Evolutionary conservation across 2,888 invertebrate species (phyloP), one percentile per base, ranked within the genome.

Genomic region (Orgyia antiqua): DNA sequence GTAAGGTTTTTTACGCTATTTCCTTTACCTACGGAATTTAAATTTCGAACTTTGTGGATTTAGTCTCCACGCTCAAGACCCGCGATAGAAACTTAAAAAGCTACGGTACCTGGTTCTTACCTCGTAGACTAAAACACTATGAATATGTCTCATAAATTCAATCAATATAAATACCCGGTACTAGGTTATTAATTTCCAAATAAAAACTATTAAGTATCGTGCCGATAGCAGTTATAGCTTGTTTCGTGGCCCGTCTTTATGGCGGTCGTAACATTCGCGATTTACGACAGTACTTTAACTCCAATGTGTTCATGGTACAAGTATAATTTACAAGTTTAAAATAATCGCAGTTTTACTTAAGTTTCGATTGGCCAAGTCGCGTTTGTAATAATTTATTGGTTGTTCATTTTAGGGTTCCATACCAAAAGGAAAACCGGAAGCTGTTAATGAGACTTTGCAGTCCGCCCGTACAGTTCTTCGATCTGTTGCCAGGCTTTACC

Each of bases 281-380:
- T 68, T 67, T 68, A 68, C 55, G 46, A 55, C 44, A 33, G 49
- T 64, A 60, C 64, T 67, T 65, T 51, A 51, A 38, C 53, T 48
- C 45, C 42, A 38, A 45, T 53, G 51, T 49, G 41, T 60, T 59
- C 58, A 59, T 62, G 57, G 59, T 42, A 45, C 23, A 29, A 27
- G 37, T 31, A 56, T 60, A 60, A 55, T 55, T 52, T 61, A 45
- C 33, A 39, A 38, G 27, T 45, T 47, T 27, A 42, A 43, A 48
- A 48, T 46, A 55, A 48, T 51, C 43, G 40, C 38, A 36, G 34
- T 33, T 42, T 43, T 42, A 10, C 35, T 37, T 29, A 53, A 41
- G 52, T 24, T 53, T 42, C 47, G 26, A 50, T 54, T 43, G 39
- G 29, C 30, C 36, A 38, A 41, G 41, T 45, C 31, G 27, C 35